phyloP scores from a whole-genome alignment of 2,888 invertebrate genomes.

The Amphipyra tragopoginis region DNA sequence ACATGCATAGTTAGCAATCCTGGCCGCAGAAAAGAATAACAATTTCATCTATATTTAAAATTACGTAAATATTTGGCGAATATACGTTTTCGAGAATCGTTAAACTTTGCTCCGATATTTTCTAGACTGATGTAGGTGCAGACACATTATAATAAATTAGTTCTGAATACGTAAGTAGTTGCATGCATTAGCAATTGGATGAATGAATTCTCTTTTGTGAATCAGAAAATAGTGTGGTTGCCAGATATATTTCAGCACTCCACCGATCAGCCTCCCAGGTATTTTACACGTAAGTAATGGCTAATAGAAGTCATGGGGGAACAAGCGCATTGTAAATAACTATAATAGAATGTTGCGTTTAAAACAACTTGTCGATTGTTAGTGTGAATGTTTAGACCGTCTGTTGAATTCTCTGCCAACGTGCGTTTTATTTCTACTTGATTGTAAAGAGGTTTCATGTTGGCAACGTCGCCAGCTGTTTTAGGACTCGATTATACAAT shows the following conservation, averaged over 20 bases:
- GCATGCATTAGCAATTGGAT: slow-evolving; percentile 36
- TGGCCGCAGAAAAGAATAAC: slow-evolving; percentile 31
- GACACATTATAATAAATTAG: slow-evolving; percentile 39
- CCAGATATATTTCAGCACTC: slow-evolving; percentile 38
- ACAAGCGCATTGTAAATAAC: slow-evolving; percentile 51
- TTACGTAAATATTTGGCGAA: slow-evolving; percentile 47
- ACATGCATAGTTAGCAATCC: slow-evolving; percentile 27
- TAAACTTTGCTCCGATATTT: slow-evolving; percentile 37
- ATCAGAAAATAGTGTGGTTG: slow-evolving; percentile 40
- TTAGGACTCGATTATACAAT: background rate
- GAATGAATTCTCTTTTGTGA: slow-evolving; percentile 44
- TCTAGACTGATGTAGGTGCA: slow-evolving; percentile 30
- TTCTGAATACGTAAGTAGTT: slow-evolving; percentile 28
- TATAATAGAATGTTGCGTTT: slow-evolving; percentile 46
- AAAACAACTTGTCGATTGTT: slow-evolving; percentile 60
- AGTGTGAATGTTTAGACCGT: slow-evolving; percentile 56
- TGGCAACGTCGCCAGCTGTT: slow-evolving; percentile 18
- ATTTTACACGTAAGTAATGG: slow-evolving; percentile 50
- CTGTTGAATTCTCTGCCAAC: slow-evolving; percentile 54
- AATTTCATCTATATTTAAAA: slow-evolving; percentile 42
- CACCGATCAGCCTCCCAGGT: slow-evolving; percentile 12
- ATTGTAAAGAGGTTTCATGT: slow-evolving; percentile 27
- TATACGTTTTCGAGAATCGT: slow-evolving; percentile 32
- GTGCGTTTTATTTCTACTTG: slow-evolving; percentile 46
- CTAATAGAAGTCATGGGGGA: slow-evolving; percentile 44